These are phyloP conservation scores for Petaurus breviceps DNA, from an alignment of 2,113 vertebrate genomes.

Conservation along the genomic window DNA sequence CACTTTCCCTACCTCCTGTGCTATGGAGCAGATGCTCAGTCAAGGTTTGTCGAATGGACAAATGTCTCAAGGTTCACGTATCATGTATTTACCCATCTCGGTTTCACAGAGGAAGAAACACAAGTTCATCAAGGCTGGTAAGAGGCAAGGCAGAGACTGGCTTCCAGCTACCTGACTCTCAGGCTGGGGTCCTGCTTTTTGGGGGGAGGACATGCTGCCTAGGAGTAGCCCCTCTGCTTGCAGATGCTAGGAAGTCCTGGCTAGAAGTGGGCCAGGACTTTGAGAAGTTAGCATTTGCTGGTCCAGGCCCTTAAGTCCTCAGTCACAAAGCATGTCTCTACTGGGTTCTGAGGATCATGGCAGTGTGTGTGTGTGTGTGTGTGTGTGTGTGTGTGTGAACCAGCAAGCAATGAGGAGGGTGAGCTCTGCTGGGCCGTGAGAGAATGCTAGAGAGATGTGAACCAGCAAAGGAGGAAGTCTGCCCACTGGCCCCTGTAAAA, in stretches of 20 bases:
- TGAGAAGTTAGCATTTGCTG: neutral
- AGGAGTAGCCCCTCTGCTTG: neutral
- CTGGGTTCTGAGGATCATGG: neutral
- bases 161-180: slow-evolving; percentile 16
- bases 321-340: neutral
- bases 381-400: too few species aligned
- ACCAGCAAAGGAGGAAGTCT: neutral
- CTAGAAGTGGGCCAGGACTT: neutral
- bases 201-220: neutral
- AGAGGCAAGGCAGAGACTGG: slow-evolving; percentile 71
- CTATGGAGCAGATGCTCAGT: neutral
- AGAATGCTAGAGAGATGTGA: neutral
- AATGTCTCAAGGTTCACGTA: neutral
- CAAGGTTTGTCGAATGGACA: neutral
- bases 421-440: neutral
- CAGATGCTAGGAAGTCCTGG: neutral
- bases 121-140: slow-evolving; percentile 48
- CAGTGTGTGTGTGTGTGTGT: too few species aligned
- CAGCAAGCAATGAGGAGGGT: neutral
- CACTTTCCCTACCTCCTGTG: neutral
- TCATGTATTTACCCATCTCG: slow-evolving; percentile 3
- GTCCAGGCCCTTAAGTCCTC: neutral
- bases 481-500: too few species aligned
- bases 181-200: neutral
- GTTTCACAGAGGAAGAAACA: slow-evolving; percentile 28